phyloP scores from a whole-genome alignment of 2,888 invertebrate genomes.

The Thalpophila matura region DNA sequence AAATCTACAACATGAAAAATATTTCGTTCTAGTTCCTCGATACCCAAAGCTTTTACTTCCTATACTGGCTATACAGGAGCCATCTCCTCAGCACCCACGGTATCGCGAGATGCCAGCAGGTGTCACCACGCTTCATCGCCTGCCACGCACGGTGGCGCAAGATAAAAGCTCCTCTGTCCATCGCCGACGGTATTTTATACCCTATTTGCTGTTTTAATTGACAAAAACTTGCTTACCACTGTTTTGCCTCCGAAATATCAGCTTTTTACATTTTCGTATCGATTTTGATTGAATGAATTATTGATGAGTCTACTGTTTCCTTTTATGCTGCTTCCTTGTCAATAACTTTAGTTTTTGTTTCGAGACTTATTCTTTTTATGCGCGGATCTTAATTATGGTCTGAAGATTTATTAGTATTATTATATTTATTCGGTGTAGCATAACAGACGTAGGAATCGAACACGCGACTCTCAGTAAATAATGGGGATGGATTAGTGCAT shows the following conservation, averaged over 20 bases:
- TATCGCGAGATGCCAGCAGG: constrained; percentile 68
- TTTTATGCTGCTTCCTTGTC: constrained; percentile 22
- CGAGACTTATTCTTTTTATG: constrained; percentile 7
- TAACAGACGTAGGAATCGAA: constrained; percentile 18
- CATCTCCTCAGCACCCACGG: constrained; percentile 41
- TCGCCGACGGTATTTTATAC: constrained; percentile 48
- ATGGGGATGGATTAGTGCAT: constrained; percentile 1
- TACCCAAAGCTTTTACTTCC: too few species aligned
- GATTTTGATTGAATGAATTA: constrained; percentile 51
- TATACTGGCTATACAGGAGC: constrained; percentile 21
- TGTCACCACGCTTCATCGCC: constrained; percentile 69
- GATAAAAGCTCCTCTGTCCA: constrained; percentile 54
- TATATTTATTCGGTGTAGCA: constrained; percentile 45
- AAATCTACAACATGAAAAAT: too few species aligned
- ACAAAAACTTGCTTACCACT: constrained; percentile 40
- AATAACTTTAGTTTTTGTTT: constrained; percentile 32
- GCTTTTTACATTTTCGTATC: constrained; percentile 17
- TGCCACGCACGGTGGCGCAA: constrained; percentile 59
- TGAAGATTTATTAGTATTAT: constrained; percentile 43
- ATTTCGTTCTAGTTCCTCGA: too few species aligned
- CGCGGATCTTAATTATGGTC: constrained; percentile 39
- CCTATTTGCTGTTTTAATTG: constrained; percentile 53
- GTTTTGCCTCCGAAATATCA: constrained; percentile 41
- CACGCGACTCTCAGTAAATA: constrained; percentile 28
- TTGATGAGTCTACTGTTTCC: constrained; percentile 34